These are phyloP conservation scores for Petromus typicus DNA, from an alignment of 2,113 vertebrate species.

Conservation along the genomic window DNA sequence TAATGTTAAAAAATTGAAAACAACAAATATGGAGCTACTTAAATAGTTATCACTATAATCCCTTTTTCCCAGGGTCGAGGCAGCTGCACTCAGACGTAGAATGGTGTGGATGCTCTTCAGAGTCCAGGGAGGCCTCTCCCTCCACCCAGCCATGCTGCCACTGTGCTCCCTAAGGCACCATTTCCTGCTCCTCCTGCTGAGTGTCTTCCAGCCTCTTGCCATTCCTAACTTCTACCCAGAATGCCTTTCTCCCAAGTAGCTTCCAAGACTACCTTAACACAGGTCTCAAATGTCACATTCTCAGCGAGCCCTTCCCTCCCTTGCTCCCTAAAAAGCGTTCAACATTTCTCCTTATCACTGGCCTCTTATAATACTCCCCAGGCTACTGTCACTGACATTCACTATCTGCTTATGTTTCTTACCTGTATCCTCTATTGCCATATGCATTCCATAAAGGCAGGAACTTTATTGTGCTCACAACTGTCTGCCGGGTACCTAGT, in stretches of 20 bases:
- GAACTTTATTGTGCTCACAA: not conserved
- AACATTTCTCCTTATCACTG: not conserved
- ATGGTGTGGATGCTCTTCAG: not conserved
- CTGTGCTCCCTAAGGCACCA: not conserved
- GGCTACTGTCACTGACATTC: not conserved
- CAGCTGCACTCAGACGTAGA: not conserved
- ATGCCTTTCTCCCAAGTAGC: not conserved
- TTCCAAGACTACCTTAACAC: not conserved
- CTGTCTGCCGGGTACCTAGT: not conserved
- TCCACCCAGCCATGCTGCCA: not conserved
- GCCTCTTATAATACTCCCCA: not conserved
- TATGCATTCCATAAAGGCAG: no score
- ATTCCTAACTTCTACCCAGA: not conserved
- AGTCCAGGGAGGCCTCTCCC: not conserved
- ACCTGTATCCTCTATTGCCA: not conserved
- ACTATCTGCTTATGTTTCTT: not conserved
- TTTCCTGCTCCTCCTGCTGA: not conserved
- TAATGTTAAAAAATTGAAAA: not conserved
- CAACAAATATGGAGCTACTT: not conserved
- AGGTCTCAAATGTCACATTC: not conserved
- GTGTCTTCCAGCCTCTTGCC: not conserved
- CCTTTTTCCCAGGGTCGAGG: not conserved
- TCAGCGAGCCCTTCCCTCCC: not conserved
- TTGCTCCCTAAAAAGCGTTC: not conserved
- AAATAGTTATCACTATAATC: not conserved